phyloP scores from a whole-genome alignment of 2,113 vertebrate species.

The Myocastor coypus region DNA sequence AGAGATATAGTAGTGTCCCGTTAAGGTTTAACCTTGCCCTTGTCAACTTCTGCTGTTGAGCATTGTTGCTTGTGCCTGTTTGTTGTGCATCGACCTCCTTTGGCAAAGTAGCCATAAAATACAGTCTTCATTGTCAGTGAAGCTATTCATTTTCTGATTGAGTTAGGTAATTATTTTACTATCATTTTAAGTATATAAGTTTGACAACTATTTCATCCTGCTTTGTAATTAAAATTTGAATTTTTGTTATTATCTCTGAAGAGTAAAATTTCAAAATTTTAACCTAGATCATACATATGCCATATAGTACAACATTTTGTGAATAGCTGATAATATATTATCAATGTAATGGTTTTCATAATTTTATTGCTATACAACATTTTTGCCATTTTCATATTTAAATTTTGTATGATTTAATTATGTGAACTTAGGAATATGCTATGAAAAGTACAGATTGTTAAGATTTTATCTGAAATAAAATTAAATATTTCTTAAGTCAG shows the following conservation, averaged over 20 bases:
- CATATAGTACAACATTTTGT: background rate
- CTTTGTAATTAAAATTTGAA: background rate
- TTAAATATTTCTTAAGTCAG: slow-evolving; percentile 3
- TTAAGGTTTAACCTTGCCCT: background rate
- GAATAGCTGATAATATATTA: background rate
- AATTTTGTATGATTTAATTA: background rate
- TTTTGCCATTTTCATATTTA: background rate
- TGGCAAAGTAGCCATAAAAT: background rate
- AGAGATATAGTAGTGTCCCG: background rate
- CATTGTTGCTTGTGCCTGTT: background rate
- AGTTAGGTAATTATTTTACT: background rate
- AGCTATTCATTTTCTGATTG: background rate
- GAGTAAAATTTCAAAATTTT: background rate
- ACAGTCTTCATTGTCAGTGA: background rate
- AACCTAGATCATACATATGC: no score
- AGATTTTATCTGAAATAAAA: background rate
- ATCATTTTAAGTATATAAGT: background rate
- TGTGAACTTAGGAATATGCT: background rate
- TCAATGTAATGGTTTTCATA: background rate
- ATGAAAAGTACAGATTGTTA: background rate
- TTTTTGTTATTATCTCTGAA: background rate
- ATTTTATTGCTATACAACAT: background rate
- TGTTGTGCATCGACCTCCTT: background rate
- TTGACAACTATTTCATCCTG: background rate
- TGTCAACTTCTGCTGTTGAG: background rate